Base-by-base conservation (phyloP, 2,888 invertebrate genomes). In the Priocnemis perturbator region DNA sequence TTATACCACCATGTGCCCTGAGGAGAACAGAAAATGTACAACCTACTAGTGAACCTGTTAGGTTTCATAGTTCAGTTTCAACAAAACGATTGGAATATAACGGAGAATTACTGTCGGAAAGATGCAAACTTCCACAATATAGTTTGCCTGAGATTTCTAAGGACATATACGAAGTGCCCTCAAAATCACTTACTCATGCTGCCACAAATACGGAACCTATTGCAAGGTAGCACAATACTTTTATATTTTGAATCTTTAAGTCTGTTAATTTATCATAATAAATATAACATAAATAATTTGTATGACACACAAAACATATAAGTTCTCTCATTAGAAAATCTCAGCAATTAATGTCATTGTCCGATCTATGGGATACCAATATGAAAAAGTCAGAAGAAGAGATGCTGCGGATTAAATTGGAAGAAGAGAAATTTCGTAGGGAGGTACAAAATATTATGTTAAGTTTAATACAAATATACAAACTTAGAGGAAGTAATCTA, bases 401-500 rank as follows among this genome's bases (percentile, higher is more conserved):
- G 75, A 82, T 83, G 65, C 74, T 87, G 19, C 74, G 82, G 19
- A 87, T 88, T 44, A 93, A 93, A 83, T 88, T 95, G 2, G 94
- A 95, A 84, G 96, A 96, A 86, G 96, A 96, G 86, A 93, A 93
- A 83, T 89, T 95, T 48, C 91, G 95, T 69, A 90, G 96, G 83
- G 93, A 95, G 91, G 95, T 95, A 90, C 87, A 47, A 17, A 53
- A 57, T 52, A 19, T 68, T 17, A 47, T 57, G 70, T 58, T 63
- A 9, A 17, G 21, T 26, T 19, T 48, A 55, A 23, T 23, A 57
- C 20, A n/a, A 50, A 20, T 23, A 62, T 17, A 52, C 47, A 45
- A 50, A 26, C 60, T 45, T 52, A 62, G n/a, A n/a, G n/a, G n/a
- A n/a, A n/a, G n/a, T n/a, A n/a, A n/a, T n/a, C n/a, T n/a, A n/a